These are phyloP conservation scores for Notiomystis cincta DNA, from an alignment of 2,113 vertebrate species.

Conservation along the genomic window DNA sequence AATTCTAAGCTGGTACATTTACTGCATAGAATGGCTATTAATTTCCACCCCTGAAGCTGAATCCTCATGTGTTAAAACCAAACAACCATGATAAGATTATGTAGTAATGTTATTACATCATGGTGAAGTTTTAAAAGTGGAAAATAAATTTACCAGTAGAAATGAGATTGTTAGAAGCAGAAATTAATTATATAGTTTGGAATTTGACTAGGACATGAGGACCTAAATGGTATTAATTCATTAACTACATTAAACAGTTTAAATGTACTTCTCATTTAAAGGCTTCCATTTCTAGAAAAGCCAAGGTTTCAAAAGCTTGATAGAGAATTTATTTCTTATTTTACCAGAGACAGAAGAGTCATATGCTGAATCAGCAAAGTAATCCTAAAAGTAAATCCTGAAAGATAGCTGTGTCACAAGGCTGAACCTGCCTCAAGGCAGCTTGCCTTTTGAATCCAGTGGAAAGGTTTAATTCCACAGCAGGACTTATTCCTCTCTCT, in stretches of 20 bases:
- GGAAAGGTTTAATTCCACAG: background rate
- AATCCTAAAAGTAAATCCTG: background rate
- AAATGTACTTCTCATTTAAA: background rate
- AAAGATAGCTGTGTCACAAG: background rate
- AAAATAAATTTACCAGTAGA: background rate
- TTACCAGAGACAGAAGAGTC: background rate
- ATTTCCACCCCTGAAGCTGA: background rate
- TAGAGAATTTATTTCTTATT: background rate
- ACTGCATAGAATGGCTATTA: background rate
- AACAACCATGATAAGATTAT: background rate
- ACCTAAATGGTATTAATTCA: background rate
- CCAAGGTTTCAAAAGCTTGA: background rate
- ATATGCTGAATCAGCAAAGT: background rate
- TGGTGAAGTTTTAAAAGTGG: background rate
- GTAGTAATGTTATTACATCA: background rate
- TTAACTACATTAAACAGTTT: background rate
- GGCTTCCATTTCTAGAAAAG: background rate
- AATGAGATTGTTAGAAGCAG: background rate
- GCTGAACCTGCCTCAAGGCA: background rate
- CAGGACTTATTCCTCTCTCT: background rate
- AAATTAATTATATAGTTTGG: background rate
- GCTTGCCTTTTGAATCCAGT: background rate
- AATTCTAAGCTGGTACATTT: background rate
- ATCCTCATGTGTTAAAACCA: background rate
- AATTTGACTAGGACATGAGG: background rate